A percentile compares a stretch with the other conserved stretches of the same genome.
Evolutionary conservation across 2,113 vertebrate genomes (phyloP).

Genomic region (Isichthys henryi): DNA sequence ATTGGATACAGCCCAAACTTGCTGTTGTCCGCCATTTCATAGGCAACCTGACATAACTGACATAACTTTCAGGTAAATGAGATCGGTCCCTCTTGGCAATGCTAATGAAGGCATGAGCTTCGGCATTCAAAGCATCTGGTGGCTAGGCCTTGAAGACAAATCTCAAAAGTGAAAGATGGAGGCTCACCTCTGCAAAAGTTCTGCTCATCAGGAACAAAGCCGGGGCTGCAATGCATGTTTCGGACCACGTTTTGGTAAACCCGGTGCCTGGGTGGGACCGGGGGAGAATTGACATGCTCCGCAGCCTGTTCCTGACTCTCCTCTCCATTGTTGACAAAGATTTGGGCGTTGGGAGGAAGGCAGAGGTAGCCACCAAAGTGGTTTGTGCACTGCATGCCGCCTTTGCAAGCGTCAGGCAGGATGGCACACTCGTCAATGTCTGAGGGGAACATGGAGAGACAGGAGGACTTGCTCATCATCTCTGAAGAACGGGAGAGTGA

Average conservation of each 20-base stretch:
- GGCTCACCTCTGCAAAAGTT: conserved; percentile 88
- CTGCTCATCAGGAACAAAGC: conserved; percentile 77
- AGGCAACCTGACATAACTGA: not conserved
- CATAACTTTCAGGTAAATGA: not conserved
- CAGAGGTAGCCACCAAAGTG: conserved; percentile 97
- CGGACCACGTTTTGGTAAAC: conserved; percentile 2
- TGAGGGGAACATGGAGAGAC: conserved; percentile 41
- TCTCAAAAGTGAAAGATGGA: not conserved
- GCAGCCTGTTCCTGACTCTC: conserved; percentile 16
- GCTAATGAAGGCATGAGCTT: not conserved
- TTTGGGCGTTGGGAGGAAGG: conserved; percentile 89
- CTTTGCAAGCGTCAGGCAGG: conserved; percentile 89
- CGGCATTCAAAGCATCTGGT: not conserved
- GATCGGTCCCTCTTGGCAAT: not conserved
- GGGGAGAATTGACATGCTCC: conserved; percentile 1
- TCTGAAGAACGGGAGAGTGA: not conserved
- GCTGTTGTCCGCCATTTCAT: not conserved
- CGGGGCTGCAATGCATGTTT: conserved; percentile 66
- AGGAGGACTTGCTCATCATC: not conserved
- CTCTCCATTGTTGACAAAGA: conserved; percentile 77
- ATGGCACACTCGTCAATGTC: conserved; percentile 94
- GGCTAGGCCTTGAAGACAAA: not conserved
- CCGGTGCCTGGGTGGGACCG: not conserved
- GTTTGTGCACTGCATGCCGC: conserved; percentile 98
- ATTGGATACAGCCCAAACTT: not conserved